Percentiles rank a stretch among this genome's conserved stretches.
These are phyloP conservation scores for Linhomoeus sp. DNA, from an alignment of 2,888 invertebrate genomes.

Conservation along the genomic window DNA sequence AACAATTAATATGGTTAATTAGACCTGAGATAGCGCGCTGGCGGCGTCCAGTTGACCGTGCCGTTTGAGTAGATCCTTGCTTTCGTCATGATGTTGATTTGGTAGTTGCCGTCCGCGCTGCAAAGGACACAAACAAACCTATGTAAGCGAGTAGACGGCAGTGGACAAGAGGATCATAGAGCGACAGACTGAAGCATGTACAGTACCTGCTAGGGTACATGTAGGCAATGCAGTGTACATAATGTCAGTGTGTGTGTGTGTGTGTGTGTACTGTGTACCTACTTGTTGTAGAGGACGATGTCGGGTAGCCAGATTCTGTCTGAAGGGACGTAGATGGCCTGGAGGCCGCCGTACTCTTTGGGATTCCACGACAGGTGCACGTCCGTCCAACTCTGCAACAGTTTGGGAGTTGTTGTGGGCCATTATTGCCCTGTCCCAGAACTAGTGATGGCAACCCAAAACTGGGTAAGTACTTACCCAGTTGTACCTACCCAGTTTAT, in stretches of 20 bases:
- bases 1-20: no score
- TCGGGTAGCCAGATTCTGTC: background rate
- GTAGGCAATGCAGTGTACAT: no score
- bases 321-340: conserved; percentile 5
- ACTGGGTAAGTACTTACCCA: no score
- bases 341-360: conserved; percentile 7
- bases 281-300: conserved; percentile 7
- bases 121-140: background rate
- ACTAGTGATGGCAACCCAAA: conserved; percentile 53
- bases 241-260: no score
- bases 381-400: conserved; percentile 7
- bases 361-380: conserved; percentile 8
- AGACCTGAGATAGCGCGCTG: conserved; percentile 12
- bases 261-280: no score
- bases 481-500: no score
- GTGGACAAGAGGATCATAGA: no score
- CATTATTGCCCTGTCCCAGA: background rate
- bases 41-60: conserved; percentile 10
- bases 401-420: no score
- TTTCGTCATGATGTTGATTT: conserved; percentile 8
- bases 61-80: conserved; percentile 3
- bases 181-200: no score
- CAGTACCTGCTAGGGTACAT: no score
- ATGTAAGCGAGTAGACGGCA: no score
- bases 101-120: conserved; percentile 15